A percentile compares a stretch with the other conserved stretches of the same genome.
Conservation (phyloP, 2,797 vertebrate genomes). For the Platalea minor region DNA sequence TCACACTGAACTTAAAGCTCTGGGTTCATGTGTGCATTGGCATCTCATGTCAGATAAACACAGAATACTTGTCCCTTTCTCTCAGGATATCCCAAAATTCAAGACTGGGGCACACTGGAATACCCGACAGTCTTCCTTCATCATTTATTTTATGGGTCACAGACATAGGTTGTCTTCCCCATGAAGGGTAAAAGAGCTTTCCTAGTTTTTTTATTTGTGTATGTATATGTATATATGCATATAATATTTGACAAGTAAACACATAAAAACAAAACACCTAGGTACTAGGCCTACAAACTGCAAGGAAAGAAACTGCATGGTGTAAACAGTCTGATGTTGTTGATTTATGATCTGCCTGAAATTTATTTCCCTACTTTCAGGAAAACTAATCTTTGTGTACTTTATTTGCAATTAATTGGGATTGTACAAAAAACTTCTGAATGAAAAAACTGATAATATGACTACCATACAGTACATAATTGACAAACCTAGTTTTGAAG, state of each 20-base stretch:
- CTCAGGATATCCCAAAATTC: neutral
- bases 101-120: neutral
- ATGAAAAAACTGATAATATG: neutral
- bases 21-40: neutral
- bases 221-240: rapidly evolving
- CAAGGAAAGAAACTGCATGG: neutral
- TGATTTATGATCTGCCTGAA: neutral
- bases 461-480: neutral
- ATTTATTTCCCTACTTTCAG: neutral
- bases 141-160: neutral
- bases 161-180: neutral
- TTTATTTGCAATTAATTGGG: neutral
- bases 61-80: neutral
- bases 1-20: neutral
- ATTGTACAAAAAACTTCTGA: neutral
- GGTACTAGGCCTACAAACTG: neutral
- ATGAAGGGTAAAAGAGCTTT: neutral
- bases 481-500: neutral
- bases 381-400: neutral
- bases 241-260: neutral
- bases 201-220: neutral
- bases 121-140: neutral
- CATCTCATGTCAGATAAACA: neutral
- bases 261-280: neutral
- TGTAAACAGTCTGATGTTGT: neutral